Evolutionary conservation across 1,140 invertebrate species (phyloP), one percentile per base, ranked within the genome.

Genomic region (Drosophila parabipectinata): DNA sequence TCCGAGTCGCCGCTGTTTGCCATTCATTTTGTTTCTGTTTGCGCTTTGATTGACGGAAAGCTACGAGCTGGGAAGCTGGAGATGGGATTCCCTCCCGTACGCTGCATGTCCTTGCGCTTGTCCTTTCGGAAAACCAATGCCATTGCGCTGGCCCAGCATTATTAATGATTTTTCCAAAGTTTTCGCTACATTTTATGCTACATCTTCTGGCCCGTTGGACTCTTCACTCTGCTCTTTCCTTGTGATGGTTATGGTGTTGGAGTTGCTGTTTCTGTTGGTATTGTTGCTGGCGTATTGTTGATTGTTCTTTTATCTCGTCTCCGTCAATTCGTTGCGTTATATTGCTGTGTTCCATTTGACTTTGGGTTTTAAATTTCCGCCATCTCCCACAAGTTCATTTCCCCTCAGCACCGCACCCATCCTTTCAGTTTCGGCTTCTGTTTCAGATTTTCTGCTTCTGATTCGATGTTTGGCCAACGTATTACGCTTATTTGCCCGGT

Each of bases 21-120:
- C 83, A 88, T 88, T 88, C 83, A 88, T 88, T 88, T 88, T 88
- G 83, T 88, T 88, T 88, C 83, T 88, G 83, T 88, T 88, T 88
- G 79, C 83, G 83, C 83, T 88, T 88, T 88, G 83, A 88, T 88
- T 88, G 83, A 88, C 83, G 79, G 83, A 88, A 77, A 66, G 76
- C 79, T 63, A 63, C 61, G 77, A 80, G 54, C 74, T 81, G 62
- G 41, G 18, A 24, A 41, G 51, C 60, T 61, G 10, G 18, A 18
- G 18, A 21, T 28, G 54, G 30, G 21, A 21, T 21, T 3, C 2
- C 44, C 44, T 12, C 58, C 44, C 45, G 37, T 47, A 59, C 21
- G 75, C 68, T 88, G 83, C 83, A 87, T 87, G 83, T 88, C 83
- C 83, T 87, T 87, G 82, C 82, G 82, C 82, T 87, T 87, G 82